These are phyloP conservation scores for Ornithoptera alexandrae DNA, from an alignment of 2,888 invertebrate species.

Conservation along the genomic window DNA sequence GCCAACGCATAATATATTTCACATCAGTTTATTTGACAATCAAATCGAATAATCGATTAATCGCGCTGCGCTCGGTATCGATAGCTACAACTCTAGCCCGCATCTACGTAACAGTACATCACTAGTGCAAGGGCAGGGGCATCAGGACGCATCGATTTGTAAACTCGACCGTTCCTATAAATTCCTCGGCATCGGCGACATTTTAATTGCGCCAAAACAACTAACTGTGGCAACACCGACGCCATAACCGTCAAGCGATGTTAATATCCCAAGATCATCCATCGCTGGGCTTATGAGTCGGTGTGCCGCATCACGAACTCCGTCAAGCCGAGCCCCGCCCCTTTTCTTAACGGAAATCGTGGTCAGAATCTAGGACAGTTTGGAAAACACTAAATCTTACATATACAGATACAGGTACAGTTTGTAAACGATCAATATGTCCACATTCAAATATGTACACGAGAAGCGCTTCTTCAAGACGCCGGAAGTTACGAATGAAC, in stretches of 20 bases:
- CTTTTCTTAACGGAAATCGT: constrained; percentile 40
- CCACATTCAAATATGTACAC: constrained; percentile 41
- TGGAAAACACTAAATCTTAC: constrained; percentile 70
- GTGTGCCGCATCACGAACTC: constrained; percentile 26
- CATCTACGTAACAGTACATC: constrained; percentile 53
- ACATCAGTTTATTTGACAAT: neutral
- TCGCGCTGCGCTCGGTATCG: constrained; percentile 38
- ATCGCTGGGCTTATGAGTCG: neutral
- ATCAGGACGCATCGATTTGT: constrained; percentile 41
- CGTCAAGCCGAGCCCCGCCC: constrained; percentile 6
- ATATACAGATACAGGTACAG: constrained; percentile 50
- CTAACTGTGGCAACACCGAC: no score
- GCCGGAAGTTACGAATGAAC: constrained; percentile 34
- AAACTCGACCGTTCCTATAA: constrained; percentile 59
- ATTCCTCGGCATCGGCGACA: constrained; percentile 56
- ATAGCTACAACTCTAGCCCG: constrained; percentile 47
- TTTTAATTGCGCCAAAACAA: no score
- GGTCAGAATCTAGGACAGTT: constrained; percentile 61
- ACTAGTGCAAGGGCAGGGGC: constrained; percentile 56
- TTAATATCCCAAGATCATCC: no score
- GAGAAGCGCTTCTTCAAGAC: constrained; percentile 51
- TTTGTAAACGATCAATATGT: constrained; percentile 47
- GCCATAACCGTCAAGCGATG: no score
- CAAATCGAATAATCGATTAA: neutral
- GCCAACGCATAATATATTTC: neutral